Evolutionary conservation across 2,113 vertebrate genomes (phyloP), one percentile per base, ranked within the genome.

Genomic region (Cricetomys ansorgei): DNA sequence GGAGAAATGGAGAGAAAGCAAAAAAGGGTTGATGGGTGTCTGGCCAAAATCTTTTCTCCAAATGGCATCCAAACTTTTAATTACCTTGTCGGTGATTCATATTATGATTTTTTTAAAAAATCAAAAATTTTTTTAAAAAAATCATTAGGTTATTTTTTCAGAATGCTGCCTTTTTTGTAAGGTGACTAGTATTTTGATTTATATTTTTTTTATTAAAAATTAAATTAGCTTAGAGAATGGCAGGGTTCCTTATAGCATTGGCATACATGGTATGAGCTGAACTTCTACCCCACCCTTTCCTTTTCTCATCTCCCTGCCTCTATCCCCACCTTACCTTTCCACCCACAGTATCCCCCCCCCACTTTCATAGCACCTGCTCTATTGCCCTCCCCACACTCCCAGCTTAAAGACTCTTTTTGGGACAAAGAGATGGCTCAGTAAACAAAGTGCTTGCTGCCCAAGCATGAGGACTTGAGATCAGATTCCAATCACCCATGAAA

Each of bases 1-100:
- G 69, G 37, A 94, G 31, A 75, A 94, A 57, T 19, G 11, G 67
- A 84, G 45, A 95, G 75, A 93, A 85, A 75, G 75, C 40, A 67
- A 65, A 92, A 83, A 6, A 83, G 86, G 17, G 15, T n/a, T 40
- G 62, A 31, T 94, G 27, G 16, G 12, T n/a, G 1, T 50, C 57
- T 62, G 27, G 48, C 1, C 2, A 69, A 43, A 34, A 83, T 23
- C 45, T 79, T 86, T 67, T 57, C 27, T 16, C n/a, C 12, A 15
- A 31, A 57, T 81, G 75, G 81, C 27, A n/a, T 13, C 34, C 81
- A 57, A 5, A 50, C 43, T 69, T 89, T 83, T 72, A 75, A 91
- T n/a, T 48, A n/a, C 77, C 72, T 91, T 92, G 45, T 25, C 70
- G 53, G 37, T 25, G 15, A 93, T 86, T 85, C 31, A 40, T 73